A percentile compares a stretch with the other conserved stretches of the same genome.
Evolutionary conservation across 2,113 vertebrate species (phyloP).

Genomic region (Perccottus glenii): DNA sequence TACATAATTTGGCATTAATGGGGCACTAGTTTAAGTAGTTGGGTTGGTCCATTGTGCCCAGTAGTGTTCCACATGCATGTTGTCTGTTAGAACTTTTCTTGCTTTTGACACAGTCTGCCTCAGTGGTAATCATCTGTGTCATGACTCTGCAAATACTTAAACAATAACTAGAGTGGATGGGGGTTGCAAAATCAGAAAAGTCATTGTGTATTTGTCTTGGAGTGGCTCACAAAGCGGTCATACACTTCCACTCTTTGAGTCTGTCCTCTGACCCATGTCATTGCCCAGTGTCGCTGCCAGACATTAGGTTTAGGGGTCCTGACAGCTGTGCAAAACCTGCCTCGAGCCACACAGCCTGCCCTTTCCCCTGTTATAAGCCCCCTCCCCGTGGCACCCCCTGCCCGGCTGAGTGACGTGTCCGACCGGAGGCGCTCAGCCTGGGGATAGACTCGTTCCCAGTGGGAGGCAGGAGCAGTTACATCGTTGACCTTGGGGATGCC

Average conservation of each 20-base stretch:
- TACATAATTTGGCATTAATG: no score
- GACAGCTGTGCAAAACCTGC: constrained; percentile 60
- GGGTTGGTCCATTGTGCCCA: no score
- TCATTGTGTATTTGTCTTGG: neutral
- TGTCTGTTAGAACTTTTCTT: no score
- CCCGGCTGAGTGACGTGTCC: constrained; percentile 38
- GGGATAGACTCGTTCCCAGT: constrained; percentile 31
- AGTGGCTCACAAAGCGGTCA: neutral
- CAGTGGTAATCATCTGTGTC: no score
- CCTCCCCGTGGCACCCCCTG: neutral
- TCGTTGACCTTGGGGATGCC: constrained; percentile 17
- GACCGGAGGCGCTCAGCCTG: constrained; percentile 32
- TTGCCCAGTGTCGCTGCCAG: constrained; percentile 13
- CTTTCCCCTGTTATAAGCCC: constrained; percentile 19
- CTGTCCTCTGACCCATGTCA: constrained; percentile 16
- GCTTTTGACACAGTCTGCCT: no score
- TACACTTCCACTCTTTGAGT: constrained; percentile 6
- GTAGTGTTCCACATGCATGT: no score
- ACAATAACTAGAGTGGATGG: neutral
- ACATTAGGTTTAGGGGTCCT: constrained; percentile 39
- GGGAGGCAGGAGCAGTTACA: constrained; percentile 25
- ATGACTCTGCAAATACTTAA: no score
- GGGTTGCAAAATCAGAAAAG: constrained; percentile 24
- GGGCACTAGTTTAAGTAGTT: no score
- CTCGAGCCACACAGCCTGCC: constrained; percentile 36